phyloP scores from a whole-genome alignment of 2,888 invertebrate genomes.

The Chrysolina haemoptera region DNA sequence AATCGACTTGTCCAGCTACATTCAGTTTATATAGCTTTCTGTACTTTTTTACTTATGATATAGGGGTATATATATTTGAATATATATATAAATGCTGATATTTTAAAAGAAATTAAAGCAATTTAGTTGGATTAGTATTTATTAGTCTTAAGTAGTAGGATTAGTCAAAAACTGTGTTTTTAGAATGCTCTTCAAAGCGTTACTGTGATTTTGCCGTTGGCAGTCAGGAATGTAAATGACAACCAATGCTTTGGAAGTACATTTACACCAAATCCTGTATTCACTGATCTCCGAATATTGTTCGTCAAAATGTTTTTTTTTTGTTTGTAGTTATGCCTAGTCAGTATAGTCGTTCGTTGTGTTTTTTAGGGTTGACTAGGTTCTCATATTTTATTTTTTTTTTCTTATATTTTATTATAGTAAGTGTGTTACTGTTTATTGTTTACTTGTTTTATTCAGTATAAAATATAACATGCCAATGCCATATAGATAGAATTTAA shows the following conservation, averaged over 20 bases:
- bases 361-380: slow-evolving; percentile 67
- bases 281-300: slow-evolving; percentile 65
- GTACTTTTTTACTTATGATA: slow-evolving; percentile 59
- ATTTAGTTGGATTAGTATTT: slow-evolving; percentile 65
- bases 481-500: slow-evolving; percentile 58
- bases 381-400: slow-evolving; percentile 58
- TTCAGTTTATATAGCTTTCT: slow-evolving; percentile 64
- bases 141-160: slow-evolving; percentile 55
- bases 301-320: slow-evolving; percentile 53
- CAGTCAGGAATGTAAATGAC: slow-evolving; percentile 65
- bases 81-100: slow-evolving; percentile 64
- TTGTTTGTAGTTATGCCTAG: slow-evolving; percentile 66
- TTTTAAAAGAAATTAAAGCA: slow-evolving; percentile 69
- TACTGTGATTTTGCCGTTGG: slow-evolving; percentile 69
- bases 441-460: slow-evolving; percentile 60
- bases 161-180: slow-evolving; percentile 62
- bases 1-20: slow-evolving; percentile 45
- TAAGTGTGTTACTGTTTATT: slow-evolving; percentile 64
- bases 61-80: slow-evolving; percentile 55
- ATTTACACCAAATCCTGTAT: slow-evolving; percentile 65
- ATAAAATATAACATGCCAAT: slow-evolving; percentile 56
- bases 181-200: slow-evolving; percentile 70
- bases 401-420: slow-evolving; percentile 60
- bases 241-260: slow-evolving; percentile 57
- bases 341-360: slow-evolving; percentile 68